Conservation (phyloP, 2,888 invertebrate species). For the Pachymerium ferrugineum region DNA sequence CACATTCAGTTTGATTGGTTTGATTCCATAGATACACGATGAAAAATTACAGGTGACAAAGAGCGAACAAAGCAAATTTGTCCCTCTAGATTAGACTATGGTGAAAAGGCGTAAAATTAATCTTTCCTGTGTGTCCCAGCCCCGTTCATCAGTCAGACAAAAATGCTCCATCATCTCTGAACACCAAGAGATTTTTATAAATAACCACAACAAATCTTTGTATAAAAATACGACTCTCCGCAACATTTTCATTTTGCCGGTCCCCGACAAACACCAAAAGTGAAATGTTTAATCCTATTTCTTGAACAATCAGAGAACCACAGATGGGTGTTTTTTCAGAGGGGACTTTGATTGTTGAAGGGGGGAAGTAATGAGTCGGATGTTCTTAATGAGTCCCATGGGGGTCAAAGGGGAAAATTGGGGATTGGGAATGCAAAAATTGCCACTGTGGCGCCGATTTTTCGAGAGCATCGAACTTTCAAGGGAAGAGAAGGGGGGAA, state of each 20-base stretch:
- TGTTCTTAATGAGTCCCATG: not conserved
- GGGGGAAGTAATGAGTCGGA: not conserved
- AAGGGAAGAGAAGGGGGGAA: too few relatives aligned
- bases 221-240: too few relatives aligned
- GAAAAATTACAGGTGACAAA: not conserved
- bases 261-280: too few relatives aligned
- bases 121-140: not conserved
- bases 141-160: not conserved
- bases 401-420: not conserved
- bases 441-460: not conserved
- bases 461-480: not conserved
- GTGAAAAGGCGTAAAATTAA: not conserved
- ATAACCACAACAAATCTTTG: not conserved
- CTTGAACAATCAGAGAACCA: too few relatives aligned
- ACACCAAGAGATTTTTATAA: too few relatives aligned
- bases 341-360: not conserved
- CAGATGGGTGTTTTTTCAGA: not conserved
- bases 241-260: too few relatives aligned
- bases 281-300: not conserved
- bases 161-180: constrained; percentile 1
- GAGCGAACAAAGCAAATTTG: not conserved
- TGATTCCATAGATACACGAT: too few relatives aligned
- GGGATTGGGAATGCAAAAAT: not conserved
- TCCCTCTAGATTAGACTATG: not conserved
- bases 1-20: too few relatives aligned